Base-by-base conservation (phyloP, 2,113 vertebrate species). In the Micronisus gabar region DNA sequence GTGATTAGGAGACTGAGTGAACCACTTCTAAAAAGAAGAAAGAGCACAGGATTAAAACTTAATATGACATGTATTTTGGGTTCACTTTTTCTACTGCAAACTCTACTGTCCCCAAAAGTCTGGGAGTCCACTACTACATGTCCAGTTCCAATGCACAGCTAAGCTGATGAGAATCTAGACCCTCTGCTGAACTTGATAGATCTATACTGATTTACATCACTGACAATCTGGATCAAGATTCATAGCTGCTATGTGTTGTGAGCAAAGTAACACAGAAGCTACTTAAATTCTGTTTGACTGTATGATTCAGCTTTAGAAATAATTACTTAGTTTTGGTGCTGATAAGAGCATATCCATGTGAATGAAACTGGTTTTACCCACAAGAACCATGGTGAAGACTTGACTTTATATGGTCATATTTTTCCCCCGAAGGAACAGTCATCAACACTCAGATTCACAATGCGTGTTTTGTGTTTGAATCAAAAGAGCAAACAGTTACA, bases 1-100 rank as follows among this genome's bases (percentile, higher is more conserved):
- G 73, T 96, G 93, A 97, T 97, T 97, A 96, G 95, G 56, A 81
- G 67, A 52, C 66, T 38, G 76, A 96, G 90, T 50, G 94, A 96
- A 76, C 58, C 89, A 58, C 89, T 97, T 90, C 29, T 38, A 36
- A 88, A 96, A 95, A 40, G 53, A 74, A 84, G 47, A 72, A 14
- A 4, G 23, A 74, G 41, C 10, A 38, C 29, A 70, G 45, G 62
- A 95, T 81, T 88, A 88, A 92, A 94, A 81, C 27, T 55, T 81
- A 58, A 15, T 22, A 55, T 13, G 18, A 59, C 17, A 47, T n/a
- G 19, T 14, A n/a, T 67, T 48, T 26, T 8, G 19, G 38, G n/a
- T 73, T 84, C 5, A 15, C 38, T 74, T 72, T 72, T 75, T 32
- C 25, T 66, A 3, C 38, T n/a, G 14, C 67, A 75, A 86, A 67